Evolutionary conservation across 2,888 invertebrate species (phyloP), one percentile per base, ranked within the genome.

Genomic region (Agrotis segetum): DNA sequence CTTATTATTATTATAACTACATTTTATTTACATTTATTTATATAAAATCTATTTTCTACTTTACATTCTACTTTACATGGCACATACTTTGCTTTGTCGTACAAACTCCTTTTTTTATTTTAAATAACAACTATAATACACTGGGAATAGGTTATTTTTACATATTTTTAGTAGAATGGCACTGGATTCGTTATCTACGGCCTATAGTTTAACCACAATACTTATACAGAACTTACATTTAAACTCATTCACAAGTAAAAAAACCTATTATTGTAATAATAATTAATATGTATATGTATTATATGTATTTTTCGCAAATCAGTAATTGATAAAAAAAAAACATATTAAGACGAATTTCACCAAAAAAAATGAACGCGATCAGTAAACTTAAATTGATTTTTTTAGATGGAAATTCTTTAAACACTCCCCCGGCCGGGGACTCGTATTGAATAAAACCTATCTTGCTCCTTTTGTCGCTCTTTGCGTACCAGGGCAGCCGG

Each of bases 31-130:
- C 71, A 86, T 63, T 74, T 76, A 60, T 58, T 44, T 19, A 63
- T 75, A 75, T 65, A 82, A 73, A 78, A 71, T 24, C 19, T 74
- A 74, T 6, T 24, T 5, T 1, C 84, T 88, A 90, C 87, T 91
- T 93, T 93, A n/a, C n/a, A n/a, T n/a, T n/a, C n/a, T n/a, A n/a
- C n/a, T 93, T 89, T 93, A 94, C 93, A 95, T 95, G 95, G 95
- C 95, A 95, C 95, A 89, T 91, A 85, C 86, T 91, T 91, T 91
- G 91, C 89, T 92, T 94, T 92, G 88, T 88, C 78, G 73, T 81
- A 85, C 81, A 84, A 84, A 79, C 79, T 82, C 76, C 79, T 80
- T 77, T 68, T 24, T 60, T 74, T 24, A 76, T 67, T 78, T 40
- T 40, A 40, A 40, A 40, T 40, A 40, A 72, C 66, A 59, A 77